Base-by-base conservation (phyloP, 2,797 vertebrate species). In the Nannoperca australis region DNA sequence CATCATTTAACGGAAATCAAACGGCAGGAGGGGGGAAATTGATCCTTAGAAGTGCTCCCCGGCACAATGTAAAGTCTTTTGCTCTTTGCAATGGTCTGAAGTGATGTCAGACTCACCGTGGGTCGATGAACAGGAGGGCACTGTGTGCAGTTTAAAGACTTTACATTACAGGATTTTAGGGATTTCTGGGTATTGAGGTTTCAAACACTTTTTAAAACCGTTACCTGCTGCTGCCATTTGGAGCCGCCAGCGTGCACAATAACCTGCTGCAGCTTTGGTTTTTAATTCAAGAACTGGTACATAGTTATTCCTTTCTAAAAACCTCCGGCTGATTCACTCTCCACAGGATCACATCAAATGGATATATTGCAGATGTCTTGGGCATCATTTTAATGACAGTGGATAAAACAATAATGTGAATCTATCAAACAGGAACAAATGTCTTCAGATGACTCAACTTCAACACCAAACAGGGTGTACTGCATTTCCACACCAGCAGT, bases 141-240 rank as follows among this genome's bases (percentile, higher is more conserved):
- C 22, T 45, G 61, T 17, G 20, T 24, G 44, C 42, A 53, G 42
- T 50, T 62, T 27, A 42, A 54, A 44, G n/a, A 68, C 0, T 2
- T 64, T 44, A 38, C 24, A 11, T 55, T 11, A 4, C 15, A 38
- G 34, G 44, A 34, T 47, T 27, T 45, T 2, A 30, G 18, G n/a
- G 44, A 36, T 67, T 70, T 71, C 30, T 50, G 22, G 50, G 36
- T 30, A 15, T 12, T 53, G 22, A 20, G n/a, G 42, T 42, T 53
- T 53, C 54, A 42, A 34, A 36, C 38, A 22, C 36, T 69, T 58
- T 61, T 49, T 44, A 32, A 60, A 60, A 70, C 51, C 45, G 47
- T 68, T 75, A 63, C 70, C 44, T 44, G 20, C 15, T 49, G 54
- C 64, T 54, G 50, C 76, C 69, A 79, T 73, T 60, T 62, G 60